A percentile compares a stretch with the other conserved stretches of the same genome.
Conservation (phyloP, 2,113 vertebrate genomes). For the Cyphomyrus plagiostoma region DNA sequence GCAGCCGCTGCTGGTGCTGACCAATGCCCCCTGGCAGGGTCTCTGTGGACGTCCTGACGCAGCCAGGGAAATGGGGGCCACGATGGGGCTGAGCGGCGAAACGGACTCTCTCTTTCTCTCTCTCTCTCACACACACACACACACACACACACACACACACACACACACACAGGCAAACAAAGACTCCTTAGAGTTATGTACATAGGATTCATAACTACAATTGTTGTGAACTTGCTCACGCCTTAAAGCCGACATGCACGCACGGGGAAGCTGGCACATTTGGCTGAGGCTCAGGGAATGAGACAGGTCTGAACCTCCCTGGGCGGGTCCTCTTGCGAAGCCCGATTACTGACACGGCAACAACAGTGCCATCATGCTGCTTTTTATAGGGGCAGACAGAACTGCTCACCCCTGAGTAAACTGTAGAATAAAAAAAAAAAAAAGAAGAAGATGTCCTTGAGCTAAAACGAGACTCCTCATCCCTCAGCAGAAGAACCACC, state of each 20-base stretch:
- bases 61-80: neutral
- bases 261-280: neutral
- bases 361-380: neutral
- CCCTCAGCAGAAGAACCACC: neutral
- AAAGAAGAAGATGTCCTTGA: neutral
- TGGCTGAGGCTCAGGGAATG: neutral
- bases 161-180: neutral
- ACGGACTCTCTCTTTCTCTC: neutral
- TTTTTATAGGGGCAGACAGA: neutral
- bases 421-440: neutral
- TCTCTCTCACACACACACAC: neutral
- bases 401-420: no score
- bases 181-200: neutral
- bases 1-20: neutral
- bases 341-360: neutral
- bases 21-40: neutral
- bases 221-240: neutral
- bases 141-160: neutral
- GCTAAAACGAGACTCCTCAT: neutral
- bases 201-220: neutral
- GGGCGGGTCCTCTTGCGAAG: neutral
- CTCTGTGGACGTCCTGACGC: neutral
- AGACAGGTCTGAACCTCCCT: neutral
- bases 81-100: neutral
- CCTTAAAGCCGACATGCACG: neutral